These are phyloP conservation scores for Halichoeres trimaculatus DNA, from an alignment of 2,113 vertebrate genomes.

Conservation along the genomic window DNA sequence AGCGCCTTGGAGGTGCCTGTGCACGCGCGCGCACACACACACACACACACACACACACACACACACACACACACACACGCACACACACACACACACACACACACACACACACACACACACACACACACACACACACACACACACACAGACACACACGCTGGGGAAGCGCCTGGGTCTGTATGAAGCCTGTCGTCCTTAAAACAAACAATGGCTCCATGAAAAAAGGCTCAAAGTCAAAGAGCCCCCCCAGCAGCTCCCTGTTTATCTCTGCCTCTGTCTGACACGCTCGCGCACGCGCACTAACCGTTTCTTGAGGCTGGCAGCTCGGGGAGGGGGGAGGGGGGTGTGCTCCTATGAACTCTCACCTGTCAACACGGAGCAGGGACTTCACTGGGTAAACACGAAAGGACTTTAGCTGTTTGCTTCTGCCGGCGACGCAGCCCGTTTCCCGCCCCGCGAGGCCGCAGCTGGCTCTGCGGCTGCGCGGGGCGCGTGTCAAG, in stretches of 20 bases:
- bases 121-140: no score
- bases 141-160: constrained; percentile 71
- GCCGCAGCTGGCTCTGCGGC: constrained; percentile 27
- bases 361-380: constrained; percentile 79
- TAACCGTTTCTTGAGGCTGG: constrained; percentile 60
- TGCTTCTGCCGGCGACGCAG: constrained; percentile 63
- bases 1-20: constrained; percentile 76
- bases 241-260: constrained; percentile 71
- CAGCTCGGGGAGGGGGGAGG: constrained; percentile 63
- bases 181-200: constrained; percentile 80
- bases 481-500: constrained; percentile 18
- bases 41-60: constrained; percentile 40
- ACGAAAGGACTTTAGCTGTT: constrained; percentile 77
- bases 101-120: no score
- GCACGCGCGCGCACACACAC: no score
- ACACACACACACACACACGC: background rate
- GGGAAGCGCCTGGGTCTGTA: constrained; percentile 77
- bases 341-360: constrained; percentile 76
- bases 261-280: constrained; percentile 70
- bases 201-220: constrained; percentile 80
- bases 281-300: constrained; percentile 52
- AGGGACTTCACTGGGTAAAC: constrained; percentile 80
- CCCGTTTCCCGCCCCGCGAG: constrained; percentile 39
- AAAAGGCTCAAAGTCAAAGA: constrained; percentile 81
- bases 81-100: constrained; percentile 21